Evolutionary conservation across 2,113 vertebrate species (phyloP), one percentile per base, ranked within the genome.

Genomic region (Melanerpes aurifrons): DNA sequence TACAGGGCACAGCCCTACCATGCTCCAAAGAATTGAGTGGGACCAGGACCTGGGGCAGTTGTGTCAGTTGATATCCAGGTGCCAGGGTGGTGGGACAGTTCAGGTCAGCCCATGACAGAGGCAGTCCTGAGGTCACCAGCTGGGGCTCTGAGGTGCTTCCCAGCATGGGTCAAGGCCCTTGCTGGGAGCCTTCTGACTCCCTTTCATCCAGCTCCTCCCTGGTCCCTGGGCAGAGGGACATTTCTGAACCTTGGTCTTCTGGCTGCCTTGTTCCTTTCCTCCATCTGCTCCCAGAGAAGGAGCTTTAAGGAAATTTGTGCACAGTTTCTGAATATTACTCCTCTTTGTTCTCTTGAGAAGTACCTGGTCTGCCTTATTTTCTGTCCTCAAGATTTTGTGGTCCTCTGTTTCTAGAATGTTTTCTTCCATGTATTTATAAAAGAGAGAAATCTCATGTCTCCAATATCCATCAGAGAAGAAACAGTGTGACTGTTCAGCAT

Each of bases 81-180:
- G 24, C 4, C 28, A 67, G 19, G 20, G 20, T 1, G 8, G 13
- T 40, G 24, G 22, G 9, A 17, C 9, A 47, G 28, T 28, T 40
- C 24, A 69, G 45, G 21, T 62, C 26, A 79, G 22, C 10, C 68
- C 24, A 43, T 48, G 37, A 32, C 15, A 5, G 0, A 6, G 11
- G 5, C 62, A 63, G 25, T 3, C 25, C 22, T 32, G 24, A 2
- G 3, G 10, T 24, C 28, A 50, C 68, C 10, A 11, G 5, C 32
- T 3, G 5, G 18, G 31, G 15, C 26, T 70, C 56, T 69, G 25
- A 57, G 40, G 8, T 57, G 16, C 20, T 81, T 9, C 32, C 1
- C 1, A 57, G 16, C 3, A 0, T 0, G 2, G 18, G 13, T 18
- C 8, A 62, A 45, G 6, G 5, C 5, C 2, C 10, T 15, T 5